phyloP scores from a whole-genome alignment of 2,113 vertebrate species.

The Psettodes erumei region DNA sequence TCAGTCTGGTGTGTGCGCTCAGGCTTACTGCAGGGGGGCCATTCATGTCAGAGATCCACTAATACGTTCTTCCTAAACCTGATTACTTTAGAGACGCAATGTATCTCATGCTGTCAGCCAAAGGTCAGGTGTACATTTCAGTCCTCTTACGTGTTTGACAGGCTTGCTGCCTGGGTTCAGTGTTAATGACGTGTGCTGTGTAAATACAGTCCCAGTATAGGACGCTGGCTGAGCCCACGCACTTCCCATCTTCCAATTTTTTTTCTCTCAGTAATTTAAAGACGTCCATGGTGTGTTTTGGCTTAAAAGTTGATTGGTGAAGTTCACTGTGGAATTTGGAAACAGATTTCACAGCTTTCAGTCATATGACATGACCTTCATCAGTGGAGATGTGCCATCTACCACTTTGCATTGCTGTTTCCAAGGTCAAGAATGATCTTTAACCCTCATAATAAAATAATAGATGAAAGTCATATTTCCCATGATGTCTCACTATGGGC shows the following conservation, averaged over 20 bases:
- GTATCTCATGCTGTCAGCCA: constrained; percentile 6
- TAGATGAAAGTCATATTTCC: not conserved
- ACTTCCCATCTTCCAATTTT: not conserved
- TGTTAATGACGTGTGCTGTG: constrained; percentile 33
- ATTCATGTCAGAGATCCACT: constrained; percentile 54
- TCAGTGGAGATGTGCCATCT: too few relatives aligned
- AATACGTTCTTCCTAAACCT: constrained; percentile 58
- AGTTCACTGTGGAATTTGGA: not conserved
- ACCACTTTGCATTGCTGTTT: not conserved
- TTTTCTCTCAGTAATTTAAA: too few relatives aligned
- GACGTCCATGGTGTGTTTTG: too few relatives aligned
- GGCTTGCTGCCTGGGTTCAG: constrained; percentile 3
- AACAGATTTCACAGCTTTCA: not conserved
- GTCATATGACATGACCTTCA: not conserved
- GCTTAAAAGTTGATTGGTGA: too few relatives aligned
- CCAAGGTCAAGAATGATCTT: not conserved
- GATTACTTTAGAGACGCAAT: constrained; percentile 36
- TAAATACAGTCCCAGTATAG: constrained; percentile 25
- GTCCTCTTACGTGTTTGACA: constrained; percentile 44
- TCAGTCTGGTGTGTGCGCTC: constrained; percentile 9
- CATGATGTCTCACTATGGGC: not conserved
- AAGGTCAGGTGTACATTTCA: constrained; percentile 22
- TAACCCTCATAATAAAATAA: not conserved
- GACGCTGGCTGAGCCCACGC: not conserved
- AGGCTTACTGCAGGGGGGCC: constrained; percentile 37